These are phyloP conservation scores for Portevinia maculata DNA, from an alignment of 2,888 invertebrate species.

Conservation along the genomic window DNA sequence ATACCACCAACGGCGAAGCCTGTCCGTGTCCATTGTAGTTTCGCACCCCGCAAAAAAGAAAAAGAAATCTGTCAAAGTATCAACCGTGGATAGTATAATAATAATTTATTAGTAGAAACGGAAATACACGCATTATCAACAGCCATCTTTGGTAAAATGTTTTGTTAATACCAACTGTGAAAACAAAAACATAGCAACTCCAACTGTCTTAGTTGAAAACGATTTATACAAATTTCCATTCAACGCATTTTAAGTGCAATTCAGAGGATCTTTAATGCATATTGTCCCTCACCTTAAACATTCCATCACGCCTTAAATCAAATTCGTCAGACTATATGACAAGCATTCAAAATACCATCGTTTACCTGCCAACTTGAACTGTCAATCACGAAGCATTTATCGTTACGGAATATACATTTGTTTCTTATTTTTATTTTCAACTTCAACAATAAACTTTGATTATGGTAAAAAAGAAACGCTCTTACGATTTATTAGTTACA, in stretches of 20 bases:
- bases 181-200: too few relatives aligned
- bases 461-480: slow-evolving; percentile 16
- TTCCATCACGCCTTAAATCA: slow-evolving; percentile 53
- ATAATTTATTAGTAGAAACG: too few relatives aligned
- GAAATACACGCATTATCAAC: too few relatives aligned
- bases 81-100: too few relatives aligned
- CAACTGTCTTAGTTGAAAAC: too few relatives aligned
- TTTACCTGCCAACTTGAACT: slow-evolving; percentile 42
- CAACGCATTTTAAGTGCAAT: slow-evolving; percentile 52
- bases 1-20: too few relatives aligned
- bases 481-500: slow-evolving; percentile 42
- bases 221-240: too few relatives aligned
- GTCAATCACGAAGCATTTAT: slow-evolving; percentile 49
- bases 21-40: too few relatives aligned
- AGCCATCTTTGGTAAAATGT: too few relatives aligned
- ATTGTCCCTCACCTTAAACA: slow-evolving; percentile 36
- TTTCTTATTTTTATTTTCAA: slow-evolving; percentile 48
- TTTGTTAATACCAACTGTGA: too few relatives aligned
- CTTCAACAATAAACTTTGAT: slow-evolving; percentile 12
- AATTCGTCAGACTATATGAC: slow-evolving; percentile 40
- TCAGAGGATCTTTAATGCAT: slow-evolving; percentile 41
- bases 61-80: too few relatives aligned
- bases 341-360: slow-evolving; percentile 44
- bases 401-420: slow-evolving; percentile 44
- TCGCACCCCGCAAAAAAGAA: too few relatives aligned